phyloP scores from a whole-genome alignment of 2,888 invertebrate genomes.

The Drosophila dives region DNA sequence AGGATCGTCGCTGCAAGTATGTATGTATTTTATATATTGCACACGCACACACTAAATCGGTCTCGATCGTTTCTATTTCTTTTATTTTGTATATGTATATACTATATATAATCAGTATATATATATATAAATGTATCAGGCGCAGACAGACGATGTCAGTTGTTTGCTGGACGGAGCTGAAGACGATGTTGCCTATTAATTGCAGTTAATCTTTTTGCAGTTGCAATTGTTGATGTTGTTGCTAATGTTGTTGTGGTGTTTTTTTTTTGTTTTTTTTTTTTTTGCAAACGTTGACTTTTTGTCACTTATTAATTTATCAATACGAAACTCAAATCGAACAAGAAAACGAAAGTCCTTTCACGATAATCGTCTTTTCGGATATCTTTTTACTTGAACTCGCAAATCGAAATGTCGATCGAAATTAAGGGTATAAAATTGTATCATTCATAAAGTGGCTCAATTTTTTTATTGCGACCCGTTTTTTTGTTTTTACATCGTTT shows the following conservation, averaged over 20 bases:
- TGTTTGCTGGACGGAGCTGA: slow-evolving; percentile 59
- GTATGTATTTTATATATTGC: slow-evolving; percentile 38
- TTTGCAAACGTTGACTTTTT: slow-evolving; percentile 47
- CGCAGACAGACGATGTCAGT: slow-evolving; percentile 74
- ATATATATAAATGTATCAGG: slow-evolving; percentile 31
- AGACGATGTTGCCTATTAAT: slow-evolving; percentile 34
- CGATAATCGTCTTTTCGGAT: slow-evolving; percentile 33
- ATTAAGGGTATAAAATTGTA: slow-evolving; percentile 26
- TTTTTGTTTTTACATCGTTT: slow-evolving; percentile 6
- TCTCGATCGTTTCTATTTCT: slow-evolving; percentile 43
- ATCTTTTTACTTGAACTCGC: slow-evolving; percentile 31
- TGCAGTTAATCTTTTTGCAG: slow-evolving; percentile 40
- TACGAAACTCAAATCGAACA: background rate
- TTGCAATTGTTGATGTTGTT: slow-evolving; percentile 38
- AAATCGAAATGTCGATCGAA: slow-evolving; percentile 16
- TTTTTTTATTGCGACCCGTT: slow-evolving; percentile 18
- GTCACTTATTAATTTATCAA: slow-evolving; percentile 37
- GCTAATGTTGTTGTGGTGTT: slow-evolving; percentile 15
- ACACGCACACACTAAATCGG: slow-evolving; percentile 58
- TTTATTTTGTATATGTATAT: slow-evolving; percentile 14
- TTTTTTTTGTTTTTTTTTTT: slow-evolving; percentile 22
- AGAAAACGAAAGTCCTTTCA: slow-evolving; percentile 67
- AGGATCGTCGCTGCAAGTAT: slow-evolving; percentile 66
- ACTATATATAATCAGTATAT: slow-evolving; percentile 32
- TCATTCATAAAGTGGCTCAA: slow-evolving; percentile 31